Evolutionary conservation across 2,113 vertebrate genomes (phyloP).

Genomic region (Lepus timidus): DNA sequence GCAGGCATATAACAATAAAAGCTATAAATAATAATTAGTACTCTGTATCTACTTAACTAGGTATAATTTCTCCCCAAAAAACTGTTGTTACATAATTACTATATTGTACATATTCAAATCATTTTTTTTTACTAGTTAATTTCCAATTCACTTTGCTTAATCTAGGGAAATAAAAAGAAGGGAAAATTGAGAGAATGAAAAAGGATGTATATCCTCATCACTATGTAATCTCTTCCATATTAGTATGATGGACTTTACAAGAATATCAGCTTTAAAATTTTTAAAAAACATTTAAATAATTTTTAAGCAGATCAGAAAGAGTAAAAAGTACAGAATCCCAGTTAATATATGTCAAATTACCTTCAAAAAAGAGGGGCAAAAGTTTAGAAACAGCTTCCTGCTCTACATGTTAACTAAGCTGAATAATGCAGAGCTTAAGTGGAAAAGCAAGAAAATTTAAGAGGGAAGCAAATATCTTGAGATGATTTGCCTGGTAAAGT

Average conservation of each 20-base stretch:
- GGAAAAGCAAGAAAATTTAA: slow-evolving; percentile 77
- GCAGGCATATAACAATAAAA: slow-evolving; percentile 71
- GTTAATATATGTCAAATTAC: slow-evolving; percentile 72
- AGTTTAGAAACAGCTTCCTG: slow-evolving; percentile 74
- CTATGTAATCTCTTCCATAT: not conserved
- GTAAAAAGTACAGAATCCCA: slow-evolving; percentile 67
- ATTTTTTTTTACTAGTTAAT: slow-evolving; percentile 59
- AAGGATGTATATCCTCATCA: slow-evolving; percentile 53
- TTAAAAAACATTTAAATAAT: slow-evolving; percentile 59
- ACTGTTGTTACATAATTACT: slow-evolving; percentile 63
- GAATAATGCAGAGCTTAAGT: slow-evolving; percentile 81
- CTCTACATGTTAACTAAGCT: slow-evolving; percentile 80
- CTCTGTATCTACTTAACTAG: slow-evolving; percentile 67
- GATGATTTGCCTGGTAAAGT: slow-evolving; percentile 85
- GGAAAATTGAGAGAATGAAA: slow-evolving; percentile 58
- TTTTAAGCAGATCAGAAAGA: slow-evolving; percentile 65
- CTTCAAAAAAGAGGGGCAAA: slow-evolving; percentile 62
- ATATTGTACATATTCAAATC: slow-evolving; percentile 59
- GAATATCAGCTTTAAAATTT: slow-evolving; percentile 7
- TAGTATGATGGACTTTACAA: slow-evolving; percentile 35
- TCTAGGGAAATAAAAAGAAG: slow-evolving; percentile 37
- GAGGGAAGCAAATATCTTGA: slow-evolving; percentile 83
- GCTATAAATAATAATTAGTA: slow-evolving; percentile 80
- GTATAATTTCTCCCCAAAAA: slow-evolving; percentile 72
- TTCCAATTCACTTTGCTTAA: not conserved